A percentile compares a stretch with the other conserved stretches of the same genome.
Evolutionary conservation across 2,888 invertebrate species (phyloP).

Genomic region (Sinotaia quadrata): DNA sequence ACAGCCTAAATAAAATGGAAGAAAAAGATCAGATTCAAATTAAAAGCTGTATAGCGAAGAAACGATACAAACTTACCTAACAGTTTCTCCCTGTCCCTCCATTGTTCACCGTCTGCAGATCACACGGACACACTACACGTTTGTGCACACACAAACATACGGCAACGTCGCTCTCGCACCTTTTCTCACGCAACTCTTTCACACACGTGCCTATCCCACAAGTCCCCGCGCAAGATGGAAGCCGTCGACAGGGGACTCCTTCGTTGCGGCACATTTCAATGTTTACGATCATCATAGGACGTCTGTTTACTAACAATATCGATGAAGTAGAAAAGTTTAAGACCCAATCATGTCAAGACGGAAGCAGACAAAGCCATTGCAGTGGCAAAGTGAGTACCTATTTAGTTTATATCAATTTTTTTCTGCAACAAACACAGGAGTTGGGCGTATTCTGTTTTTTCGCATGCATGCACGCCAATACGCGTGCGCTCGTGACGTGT

Average conservation of each 20-base stretch:
- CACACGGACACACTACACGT: not conserved
- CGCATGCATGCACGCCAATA: conserved; percentile 60
- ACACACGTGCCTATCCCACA: conserved; percentile 51
- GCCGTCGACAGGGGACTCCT: conserved; percentile 54
- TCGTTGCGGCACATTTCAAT: conserved; percentile 50
- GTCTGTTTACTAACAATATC: conserved; percentile 41
- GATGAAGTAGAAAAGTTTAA: conserved; percentile 33
- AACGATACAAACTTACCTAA: no score
- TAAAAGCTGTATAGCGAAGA: no score
- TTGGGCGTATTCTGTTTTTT: conserved; percentile 53
- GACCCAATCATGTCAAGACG: conserved; percentile 61
- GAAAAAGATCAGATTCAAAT: no score
- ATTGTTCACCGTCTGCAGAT: conserved; percentile 6
- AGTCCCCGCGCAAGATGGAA: conserved; percentile 59
- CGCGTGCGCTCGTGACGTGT: conserved; percentile 60
- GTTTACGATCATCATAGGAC: conserved; percentile 48
- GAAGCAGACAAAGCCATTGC: conserved; percentile 64
- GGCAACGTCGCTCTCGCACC: not conserved
- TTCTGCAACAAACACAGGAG: conserved; percentile 1
- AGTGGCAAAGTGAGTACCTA: conserved; percentile 52
- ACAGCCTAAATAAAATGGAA: no score
- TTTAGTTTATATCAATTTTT: conserved; percentile 23
- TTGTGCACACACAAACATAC: not conserved
- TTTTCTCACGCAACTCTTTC: conserved; percentile 31
- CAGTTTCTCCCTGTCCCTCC: conserved; percentile 31